Conservation (phyloP, 1,140 invertebrate species). For the Nephila pilipes region DNA sequence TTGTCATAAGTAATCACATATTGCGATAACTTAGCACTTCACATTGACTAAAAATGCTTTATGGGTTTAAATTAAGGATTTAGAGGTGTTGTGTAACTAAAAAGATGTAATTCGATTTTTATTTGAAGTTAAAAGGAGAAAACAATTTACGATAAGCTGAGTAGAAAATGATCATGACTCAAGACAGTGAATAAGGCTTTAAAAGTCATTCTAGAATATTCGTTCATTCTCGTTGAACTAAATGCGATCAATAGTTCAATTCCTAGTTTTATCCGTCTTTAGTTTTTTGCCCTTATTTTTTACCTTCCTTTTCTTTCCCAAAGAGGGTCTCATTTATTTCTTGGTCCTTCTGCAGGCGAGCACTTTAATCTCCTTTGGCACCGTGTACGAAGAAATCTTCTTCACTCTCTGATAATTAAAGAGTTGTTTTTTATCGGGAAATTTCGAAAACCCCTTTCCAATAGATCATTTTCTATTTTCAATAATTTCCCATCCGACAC, state of each 20-base stretch:
- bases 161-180: background rate
- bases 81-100: background rate
- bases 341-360: background rate
- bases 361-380: background rate
- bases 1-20: too few species aligned
- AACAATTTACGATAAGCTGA: background rate
- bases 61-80: background rate
- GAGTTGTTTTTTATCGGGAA: background rate
- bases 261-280: constrained; percentile 11
- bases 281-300: background rate
- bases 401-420: background rate
- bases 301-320: constrained; percentile 6
- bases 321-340: constrained; percentile 30
- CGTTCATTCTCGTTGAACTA: background rate
- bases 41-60: background rate
- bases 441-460: background rate
- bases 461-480: background rate
- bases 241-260: constrained; percentile 45
- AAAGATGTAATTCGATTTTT: background rate
- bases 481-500: background rate
- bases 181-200: background rate
- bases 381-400: background rate
- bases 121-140: background rate
- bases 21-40: too few species aligned
- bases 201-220: constrained; percentile 10